Percentiles rank a stretch among this genome's conserved stretches.
phyloP scores from a whole-genome alignment of 2,888 invertebrate species.

The Megamerina dolium region DNA sequence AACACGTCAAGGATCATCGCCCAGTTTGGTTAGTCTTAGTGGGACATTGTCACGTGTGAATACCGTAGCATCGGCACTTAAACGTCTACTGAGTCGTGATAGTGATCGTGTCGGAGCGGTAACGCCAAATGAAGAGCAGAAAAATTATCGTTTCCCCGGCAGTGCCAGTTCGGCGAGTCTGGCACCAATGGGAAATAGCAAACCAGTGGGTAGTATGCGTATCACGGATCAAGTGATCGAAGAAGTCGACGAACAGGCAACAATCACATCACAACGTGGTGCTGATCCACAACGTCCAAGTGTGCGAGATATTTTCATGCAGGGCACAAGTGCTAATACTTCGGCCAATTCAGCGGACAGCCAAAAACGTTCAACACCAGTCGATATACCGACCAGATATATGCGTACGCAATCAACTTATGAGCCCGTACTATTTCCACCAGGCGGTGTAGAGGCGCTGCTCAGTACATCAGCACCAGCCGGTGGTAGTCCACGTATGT shows the following conservation, averaged over 20 bases:
- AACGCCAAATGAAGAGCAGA: conserved; percentile 42
- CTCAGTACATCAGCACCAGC: conserved; percentile 45
- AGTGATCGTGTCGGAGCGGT: conserved; percentile 46
- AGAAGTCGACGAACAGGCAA: conserved; percentile 75
- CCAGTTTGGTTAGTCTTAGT: conserved; percentile 46
- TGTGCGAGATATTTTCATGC: conserved; percentile 59
- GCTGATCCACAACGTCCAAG: conserved; percentile 56
- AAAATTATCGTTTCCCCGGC: conserved; percentile 44
- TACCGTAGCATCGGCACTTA: conserved; percentile 72
- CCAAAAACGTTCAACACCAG: conserved; percentile 57
- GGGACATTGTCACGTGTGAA: conserved; percentile 64
- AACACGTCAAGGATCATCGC: conserved; percentile 52
- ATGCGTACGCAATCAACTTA: conserved; percentile 40
- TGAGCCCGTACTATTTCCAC: conserved; percentile 38
- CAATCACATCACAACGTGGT: conserved; percentile 66
- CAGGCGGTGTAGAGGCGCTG: conserved; percentile 46
- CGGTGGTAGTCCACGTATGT: conserved; percentile 28
- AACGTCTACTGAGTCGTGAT: conserved; percentile 70
- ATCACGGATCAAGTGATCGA: conserved; percentile 68
- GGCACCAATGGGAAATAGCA: conserved; percentile 22
- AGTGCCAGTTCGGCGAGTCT: conserved; percentile 46
- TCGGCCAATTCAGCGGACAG: conserved; percentile 32
- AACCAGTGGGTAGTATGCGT: conserved; percentile 53
- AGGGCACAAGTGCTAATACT: conserved; percentile 32
- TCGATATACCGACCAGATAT: conserved; percentile 52